phyloP scores from a whole-genome alignment of 2,888 invertebrate species.

The Polydrusus tereticollis region DNA sequence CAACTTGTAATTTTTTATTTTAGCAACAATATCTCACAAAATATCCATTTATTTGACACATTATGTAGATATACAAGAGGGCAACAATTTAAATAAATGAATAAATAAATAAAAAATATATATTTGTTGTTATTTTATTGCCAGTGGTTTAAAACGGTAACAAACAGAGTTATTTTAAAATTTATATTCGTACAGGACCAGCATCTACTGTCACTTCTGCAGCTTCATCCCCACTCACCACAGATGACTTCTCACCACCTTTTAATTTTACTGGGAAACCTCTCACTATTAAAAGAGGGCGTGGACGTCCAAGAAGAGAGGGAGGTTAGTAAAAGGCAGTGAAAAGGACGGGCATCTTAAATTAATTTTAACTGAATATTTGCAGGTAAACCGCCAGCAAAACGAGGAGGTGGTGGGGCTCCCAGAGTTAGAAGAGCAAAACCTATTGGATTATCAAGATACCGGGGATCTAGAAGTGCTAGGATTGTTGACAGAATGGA shows the following conservation, averaged over 20 bases:
- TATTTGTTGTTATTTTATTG: no score
- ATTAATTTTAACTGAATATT: not conserved
- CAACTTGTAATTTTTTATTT: no score
- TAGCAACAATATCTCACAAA: no score
- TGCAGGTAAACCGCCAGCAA: slow-evolving; percentile 61
- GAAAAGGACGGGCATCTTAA: not conserved
- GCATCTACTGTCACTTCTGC: slow-evolving; percentile 77
- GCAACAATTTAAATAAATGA: no score
- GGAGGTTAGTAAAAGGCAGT: slow-evolving; percentile 69
- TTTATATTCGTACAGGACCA: slow-evolving; percentile 61
- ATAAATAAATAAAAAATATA: no score
- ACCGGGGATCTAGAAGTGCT: slow-evolving; percentile 66
- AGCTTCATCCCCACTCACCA: slow-evolving; percentile 74
- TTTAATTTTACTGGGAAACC: slow-evolving; percentile 74
- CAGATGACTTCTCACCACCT: slow-evolving; percentile 73
- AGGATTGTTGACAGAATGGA: slow-evolving; percentile 65
- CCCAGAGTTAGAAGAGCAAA: slow-evolving; percentile 55
- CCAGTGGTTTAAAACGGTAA: no score
- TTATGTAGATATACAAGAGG: no score
- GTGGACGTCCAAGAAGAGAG: slow-evolving; percentile 85
- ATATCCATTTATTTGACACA: no score
- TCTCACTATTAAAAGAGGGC: slow-evolving; percentile 80
- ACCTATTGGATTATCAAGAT: slow-evolving; percentile 57
- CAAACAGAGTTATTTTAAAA: no score
- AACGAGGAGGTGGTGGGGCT: slow-evolving; percentile 49